A percentile compares a stretch with the other conserved stretches of the same genome.
phyloP scores from a whole-genome alignment of 1,140 invertebrate genomes.

The Apis laboriosa region DNA sequence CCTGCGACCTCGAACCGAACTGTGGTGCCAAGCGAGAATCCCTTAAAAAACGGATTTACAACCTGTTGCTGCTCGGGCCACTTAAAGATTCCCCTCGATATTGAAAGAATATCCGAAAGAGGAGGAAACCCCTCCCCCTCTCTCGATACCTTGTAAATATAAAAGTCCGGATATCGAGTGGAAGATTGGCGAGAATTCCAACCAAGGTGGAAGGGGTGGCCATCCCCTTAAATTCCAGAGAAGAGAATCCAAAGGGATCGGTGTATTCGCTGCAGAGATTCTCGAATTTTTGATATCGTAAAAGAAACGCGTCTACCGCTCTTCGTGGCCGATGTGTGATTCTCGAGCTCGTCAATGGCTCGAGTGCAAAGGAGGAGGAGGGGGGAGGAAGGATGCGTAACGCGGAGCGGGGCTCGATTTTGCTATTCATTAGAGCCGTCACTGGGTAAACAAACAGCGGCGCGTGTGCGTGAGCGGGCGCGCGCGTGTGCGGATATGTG shows the following conservation, averaged over 20 bases:
- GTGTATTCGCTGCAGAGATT: too few relatives aligned
- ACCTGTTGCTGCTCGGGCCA: constrained; percentile 79
- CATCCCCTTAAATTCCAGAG: background rate
- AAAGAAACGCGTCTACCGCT: too few relatives aligned
- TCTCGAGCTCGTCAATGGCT: constrained; percentile 63
- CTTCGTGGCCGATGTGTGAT: constrained; percentile 60
- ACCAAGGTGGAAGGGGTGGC: background rate
- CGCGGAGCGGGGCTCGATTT: constrained; percentile 70
- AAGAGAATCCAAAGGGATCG: too few relatives aligned
- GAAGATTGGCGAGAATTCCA: constrained; percentile 48
- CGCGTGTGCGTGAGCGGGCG: constrained; percentile 65
- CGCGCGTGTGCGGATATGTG: constrained; percentile 72
- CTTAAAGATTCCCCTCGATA: constrained; percentile 82
- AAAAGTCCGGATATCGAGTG: constrained; percentile 76
- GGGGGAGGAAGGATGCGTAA: constrained; percentile 51
- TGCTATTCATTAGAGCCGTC: constrained; percentile 77
- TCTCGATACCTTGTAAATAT: constrained; percentile 76
- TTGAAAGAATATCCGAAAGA: constrained; percentile 80
- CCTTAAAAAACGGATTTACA: constrained; percentile 82
- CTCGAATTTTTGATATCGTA: too few relatives aligned
- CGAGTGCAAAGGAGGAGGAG: background rate
- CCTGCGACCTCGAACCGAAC: constrained; percentile 78
- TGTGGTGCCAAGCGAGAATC: constrained; percentile 66
- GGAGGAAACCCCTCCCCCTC: constrained; percentile 66
- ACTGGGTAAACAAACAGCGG: constrained; percentile 73